These are phyloP conservation scores for Diphyllodes magnificus DNA, from an alignment of 2,113 vertebrate species.

Conservation along the genomic window DNA sequence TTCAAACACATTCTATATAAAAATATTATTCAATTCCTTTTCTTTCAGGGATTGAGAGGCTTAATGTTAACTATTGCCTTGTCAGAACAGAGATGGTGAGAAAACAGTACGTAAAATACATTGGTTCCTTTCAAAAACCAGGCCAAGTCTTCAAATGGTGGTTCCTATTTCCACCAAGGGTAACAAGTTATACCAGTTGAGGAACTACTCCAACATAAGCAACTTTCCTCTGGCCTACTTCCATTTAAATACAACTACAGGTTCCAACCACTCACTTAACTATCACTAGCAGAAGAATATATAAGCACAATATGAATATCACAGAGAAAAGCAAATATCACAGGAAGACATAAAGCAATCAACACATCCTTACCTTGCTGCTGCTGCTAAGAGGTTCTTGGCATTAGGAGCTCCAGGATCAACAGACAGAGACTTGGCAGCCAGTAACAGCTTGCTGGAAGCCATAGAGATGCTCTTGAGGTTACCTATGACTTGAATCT, in stretches of 20 bases:
- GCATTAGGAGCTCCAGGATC: constrained; percentile 96
- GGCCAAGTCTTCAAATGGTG: neutral
- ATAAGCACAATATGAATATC: neutral
- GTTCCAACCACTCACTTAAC: neutral
- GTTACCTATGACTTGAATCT: constrained; percentile 97
- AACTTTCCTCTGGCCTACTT: neutral
- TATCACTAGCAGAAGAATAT: neutral
- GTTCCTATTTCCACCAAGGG: neutral
- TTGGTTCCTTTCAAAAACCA: neutral
- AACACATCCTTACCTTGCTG: constrained; percentile 82
- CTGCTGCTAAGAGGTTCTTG: constrained; percentile 94
- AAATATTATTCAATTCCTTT: neutral
- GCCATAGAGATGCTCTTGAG: constrained; percentile 99
- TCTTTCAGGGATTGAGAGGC: neutral
- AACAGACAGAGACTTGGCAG: constrained; percentile 97
- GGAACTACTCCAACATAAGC: neutral
- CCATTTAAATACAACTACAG: neutral
- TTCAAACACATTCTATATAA: neutral
- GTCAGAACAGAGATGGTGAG: neutral
- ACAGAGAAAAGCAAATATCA: neutral
- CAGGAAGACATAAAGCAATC: neutral
- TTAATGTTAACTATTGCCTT: neutral
- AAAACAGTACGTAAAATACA: neutral
- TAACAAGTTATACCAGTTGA: neutral
- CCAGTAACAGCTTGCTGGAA: constrained; percentile 94